Conservation (phyloP, 2,888 invertebrate species). For the Barypeithes pellucidus region DNA sequence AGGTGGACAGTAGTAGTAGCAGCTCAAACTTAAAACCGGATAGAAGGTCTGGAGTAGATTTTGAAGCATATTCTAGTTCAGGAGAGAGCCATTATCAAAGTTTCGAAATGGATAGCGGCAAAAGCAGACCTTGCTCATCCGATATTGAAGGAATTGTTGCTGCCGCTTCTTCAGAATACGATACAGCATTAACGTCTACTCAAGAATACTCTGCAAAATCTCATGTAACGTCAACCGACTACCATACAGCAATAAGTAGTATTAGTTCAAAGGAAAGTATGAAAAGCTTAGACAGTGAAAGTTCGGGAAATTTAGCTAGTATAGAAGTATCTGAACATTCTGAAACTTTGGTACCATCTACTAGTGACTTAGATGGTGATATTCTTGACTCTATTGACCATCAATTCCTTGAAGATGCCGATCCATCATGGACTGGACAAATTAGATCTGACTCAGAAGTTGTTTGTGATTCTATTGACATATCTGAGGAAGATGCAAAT, state of each 20-base stretch:
- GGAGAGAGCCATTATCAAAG: constrained; percentile 93
- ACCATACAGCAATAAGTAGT: constrained; percentile 89
- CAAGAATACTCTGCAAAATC: constrained; percentile 83
- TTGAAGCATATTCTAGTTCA: constrained; percentile 88
- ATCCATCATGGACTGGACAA: constrained; percentile 58
- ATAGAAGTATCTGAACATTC: constrained; percentile 93
- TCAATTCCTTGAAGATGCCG: constrained; percentile 68
- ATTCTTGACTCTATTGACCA: constrained; percentile 78
- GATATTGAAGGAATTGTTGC: constrained; percentile 88
- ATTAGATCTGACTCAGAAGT: constrained; percentile 62
- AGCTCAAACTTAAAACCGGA: constrained; percentile 72
- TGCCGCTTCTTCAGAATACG: constrained; percentile 89
- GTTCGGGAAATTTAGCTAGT: constrained; percentile 90
- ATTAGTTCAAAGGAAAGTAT: constrained; percentile 91
- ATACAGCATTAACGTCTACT: constrained; percentile 84
- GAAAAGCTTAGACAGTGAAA: constrained; percentile 91
- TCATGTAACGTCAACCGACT: constrained; percentile 86
- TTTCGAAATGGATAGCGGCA: constrained; percentile 83
- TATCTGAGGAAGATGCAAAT: constrained; percentile 74
- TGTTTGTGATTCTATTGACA: constrained; percentile 73
- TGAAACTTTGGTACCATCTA: constrained; percentile 93
- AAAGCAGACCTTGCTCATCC: constrained; percentile 88
- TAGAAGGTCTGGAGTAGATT: constrained; percentile 83
- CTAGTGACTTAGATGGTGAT: constrained; percentile 85
- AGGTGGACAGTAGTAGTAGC: constrained; percentile 68